Evolutionary conservation across 2,888 invertebrate genomes (phyloP).

Genomic region (Epiperipatus broadwayi): DNA sequence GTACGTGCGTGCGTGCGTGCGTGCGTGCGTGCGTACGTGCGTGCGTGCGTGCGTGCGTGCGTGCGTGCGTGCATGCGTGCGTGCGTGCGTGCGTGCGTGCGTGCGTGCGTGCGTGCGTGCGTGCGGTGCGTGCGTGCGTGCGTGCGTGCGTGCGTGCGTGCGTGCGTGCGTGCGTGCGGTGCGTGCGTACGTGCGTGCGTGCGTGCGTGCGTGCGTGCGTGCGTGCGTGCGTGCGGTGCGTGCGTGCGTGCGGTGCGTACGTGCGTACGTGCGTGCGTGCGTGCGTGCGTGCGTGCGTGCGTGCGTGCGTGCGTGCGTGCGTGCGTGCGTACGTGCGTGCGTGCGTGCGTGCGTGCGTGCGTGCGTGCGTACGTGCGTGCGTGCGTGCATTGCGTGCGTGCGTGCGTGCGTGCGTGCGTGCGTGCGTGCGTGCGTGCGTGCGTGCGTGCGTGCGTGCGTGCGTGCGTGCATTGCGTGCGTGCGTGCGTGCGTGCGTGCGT

Average conservation of each 20-base stretch:
- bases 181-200: too few relatives aligned
- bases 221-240: too few relatives aligned
- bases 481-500: conserved; percentile 11
- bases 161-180: too few relatives aligned
- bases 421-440: conserved; percentile 12
- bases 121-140: conserved; percentile 11
- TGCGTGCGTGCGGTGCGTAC: too few relatives aligned
- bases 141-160: conserved; percentile 11
- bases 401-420: conserved; percentile 10
- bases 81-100: conserved; percentile 12
- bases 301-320: conserved; percentile 12
- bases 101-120: conserved; percentile 12
- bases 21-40: conserved; percentile 10
- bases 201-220: conserved; percentile 12
- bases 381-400: too few relatives aligned
- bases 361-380: conserved; percentile 5
- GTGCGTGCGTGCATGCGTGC: conserved; percentile 11
- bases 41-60: conserved; percentile 12
- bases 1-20: too few relatives aligned
- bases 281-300: conserved; percentile 12
- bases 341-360: conserved; percentile 8
- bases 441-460: conserved; percentile 10
- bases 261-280: conserved; percentile 12
- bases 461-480: too few relatives aligned
- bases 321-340: conserved; percentile 12